Evolutionary conservation across 2,113 vertebrate species (phyloP), one percentile per base, ranked within the genome.

Genomic region (Chaetodon auriga): DNA sequence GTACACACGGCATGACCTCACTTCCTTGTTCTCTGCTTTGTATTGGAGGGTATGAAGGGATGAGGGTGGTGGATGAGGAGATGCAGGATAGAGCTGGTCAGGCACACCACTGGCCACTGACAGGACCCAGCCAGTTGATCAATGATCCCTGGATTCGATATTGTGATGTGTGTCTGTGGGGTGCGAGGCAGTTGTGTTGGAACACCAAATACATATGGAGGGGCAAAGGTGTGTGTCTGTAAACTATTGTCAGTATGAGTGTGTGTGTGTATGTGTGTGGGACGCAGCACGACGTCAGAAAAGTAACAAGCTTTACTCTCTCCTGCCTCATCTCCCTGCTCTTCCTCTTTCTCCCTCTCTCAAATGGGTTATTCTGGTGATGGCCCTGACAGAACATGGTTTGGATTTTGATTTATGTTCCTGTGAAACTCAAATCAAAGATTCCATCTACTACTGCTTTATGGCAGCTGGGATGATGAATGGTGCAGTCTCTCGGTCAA

Each of bases 381-480:
- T 98, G 97, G 96, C 95, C 97, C 96, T 98, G 98, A 99, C 97
- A 99, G 97, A 96, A 96, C 96, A 96, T 97, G 97, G 97, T 99
- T 99, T 99, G 99, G 98, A 99, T 99, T 99, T 99, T 99, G 98
- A 99, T 99, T 99, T 99, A 99, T 99, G 98, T 99, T 99, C 97
- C 98, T 97, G 97, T 98, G 97, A 99, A 99, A 97, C 97, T 99
- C 98, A 99, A 99, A 99, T 99, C 98, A 99, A 99, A 99, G 98
- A 99, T 99, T 99, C 97, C 98, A 99, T 99, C 98, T 99, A 99
- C 96, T 98, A 97, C 98, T 99, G 97, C 98, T 99, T 99, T 99
- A 99, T 99, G 98, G 98, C 98, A 99, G 97, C 97, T 97, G 95
- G 97, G 97, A 99, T 99, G 98, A 99, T 99, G 98, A 99, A 99